These are phyloP conservation scores for Rousettus madagascariensis DNA, from an alignment of 2,797 vertebrate genomes.

Conservation along the genomic window DNA sequence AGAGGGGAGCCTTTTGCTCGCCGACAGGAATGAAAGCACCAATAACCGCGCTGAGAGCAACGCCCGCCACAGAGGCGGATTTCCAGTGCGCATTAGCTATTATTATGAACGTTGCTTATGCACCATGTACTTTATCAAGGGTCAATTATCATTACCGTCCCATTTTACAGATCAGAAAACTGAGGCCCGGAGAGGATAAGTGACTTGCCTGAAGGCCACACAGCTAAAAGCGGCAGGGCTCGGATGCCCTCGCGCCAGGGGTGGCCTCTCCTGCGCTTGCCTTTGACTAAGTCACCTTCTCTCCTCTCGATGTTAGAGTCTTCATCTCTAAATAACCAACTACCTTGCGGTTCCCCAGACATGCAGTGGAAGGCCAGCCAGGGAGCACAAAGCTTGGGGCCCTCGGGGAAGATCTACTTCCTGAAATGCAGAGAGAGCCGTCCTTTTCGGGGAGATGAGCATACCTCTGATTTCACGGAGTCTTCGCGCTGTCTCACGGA, in stretches of 20 bases:
- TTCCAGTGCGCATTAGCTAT: background rate
- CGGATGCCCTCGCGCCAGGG: background rate
- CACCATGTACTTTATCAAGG: background rate
- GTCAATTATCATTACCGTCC: background rate
- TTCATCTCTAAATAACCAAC: background rate
- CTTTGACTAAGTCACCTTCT: background rate
- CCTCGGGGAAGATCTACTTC: background rate
- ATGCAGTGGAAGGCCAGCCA: background rate
- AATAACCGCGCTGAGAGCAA: no score
- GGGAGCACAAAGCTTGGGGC: background rate
- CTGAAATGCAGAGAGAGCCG: background rate
- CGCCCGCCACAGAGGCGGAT: fast-evolving
- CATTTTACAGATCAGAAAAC: background rate
- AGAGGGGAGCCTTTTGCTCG: background rate
- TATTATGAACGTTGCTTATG: no score
- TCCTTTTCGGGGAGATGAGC: no score
- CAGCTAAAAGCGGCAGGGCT: background rate
- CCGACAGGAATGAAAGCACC: background rate
- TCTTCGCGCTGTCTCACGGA: background rate
- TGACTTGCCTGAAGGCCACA: background rate
- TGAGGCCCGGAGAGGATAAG: background rate
- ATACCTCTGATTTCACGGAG: background rate
- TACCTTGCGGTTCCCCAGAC: background rate
- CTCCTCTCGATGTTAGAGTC: background rate
- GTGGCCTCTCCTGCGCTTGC: background rate